Percentiles rank a stretch among this genome's conserved stretches.
These are phyloP conservation scores for Vespertilio murinus DNA, from an alignment of 2,797 vertebrate species.

Conservation along the genomic window DNA sequence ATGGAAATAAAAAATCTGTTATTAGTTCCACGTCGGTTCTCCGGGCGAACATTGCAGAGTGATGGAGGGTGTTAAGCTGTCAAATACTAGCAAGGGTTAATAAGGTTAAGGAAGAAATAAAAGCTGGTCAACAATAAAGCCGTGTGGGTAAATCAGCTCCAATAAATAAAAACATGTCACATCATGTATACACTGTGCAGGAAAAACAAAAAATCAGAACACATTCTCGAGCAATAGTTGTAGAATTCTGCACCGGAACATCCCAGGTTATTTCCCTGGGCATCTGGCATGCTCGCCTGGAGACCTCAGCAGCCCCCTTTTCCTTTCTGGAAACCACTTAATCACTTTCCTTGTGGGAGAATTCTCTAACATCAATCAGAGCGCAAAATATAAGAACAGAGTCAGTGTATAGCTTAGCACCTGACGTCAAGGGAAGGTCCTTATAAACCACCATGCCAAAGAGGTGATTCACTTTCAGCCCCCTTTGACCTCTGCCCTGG, in stretches of 20 bases:
- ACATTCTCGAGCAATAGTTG: slow-evolving; percentile 53
- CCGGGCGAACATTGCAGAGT: slow-evolving; percentile 84
- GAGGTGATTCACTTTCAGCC: slow-evolving; percentile 61
- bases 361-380: slow-evolving; percentile 39
- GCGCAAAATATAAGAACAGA: slow-evolving; percentile 66
- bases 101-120: slow-evolving; percentile 89
- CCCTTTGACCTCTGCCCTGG: slow-evolving; percentile 68
- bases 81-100: slow-evolving; percentile 89
- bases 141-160: slow-evolving; percentile 81
- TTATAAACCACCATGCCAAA: slow-evolving; percentile 24
- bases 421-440: slow-evolving; percentile 57
- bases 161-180: slow-evolving; percentile 85
- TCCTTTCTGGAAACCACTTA: slow-evolving; percentile 17
- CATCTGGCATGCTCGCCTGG: neutral
- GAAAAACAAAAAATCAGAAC: slow-evolving; percentile 78
- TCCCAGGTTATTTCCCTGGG: slow-evolving; percentile 40
- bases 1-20: slow-evolving; percentile 87
- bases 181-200: slow-evolving; percentile 65
- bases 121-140: slow-evolving; percentile 85
- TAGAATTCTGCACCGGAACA: slow-evolving; percentile 56
- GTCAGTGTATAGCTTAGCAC: slow-evolving; percentile 65
- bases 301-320: neutral
- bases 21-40: slow-evolving; percentile 88
- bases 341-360: slow-evolving; percentile 6
- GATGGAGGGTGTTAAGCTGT: slow-evolving; percentile 89